Conservation (phyloP, 2,113 vertebrate genomes). For the Tupaia tana region DNA sequence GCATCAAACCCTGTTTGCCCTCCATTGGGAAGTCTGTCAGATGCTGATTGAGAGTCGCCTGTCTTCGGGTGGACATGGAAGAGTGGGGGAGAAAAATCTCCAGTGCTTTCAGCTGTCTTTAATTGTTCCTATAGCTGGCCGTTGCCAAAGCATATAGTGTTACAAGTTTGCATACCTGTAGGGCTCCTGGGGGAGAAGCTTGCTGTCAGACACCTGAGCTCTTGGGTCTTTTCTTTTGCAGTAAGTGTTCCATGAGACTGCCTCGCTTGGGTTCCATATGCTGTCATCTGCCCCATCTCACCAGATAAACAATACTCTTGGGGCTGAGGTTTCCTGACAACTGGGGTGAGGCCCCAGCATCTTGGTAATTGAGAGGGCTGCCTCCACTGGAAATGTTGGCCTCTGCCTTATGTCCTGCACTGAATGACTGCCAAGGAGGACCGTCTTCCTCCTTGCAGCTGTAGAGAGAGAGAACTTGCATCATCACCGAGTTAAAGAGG, state of each 20-base stretch:
- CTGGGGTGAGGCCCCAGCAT: not conserved
- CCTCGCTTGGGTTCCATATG: not conserved
- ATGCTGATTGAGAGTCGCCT: not conserved
- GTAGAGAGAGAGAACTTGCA: not conserved
- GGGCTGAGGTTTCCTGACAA: slow-evolving; percentile 37
- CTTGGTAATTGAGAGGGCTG: slow-evolving; percentile 59
- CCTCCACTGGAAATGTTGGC: slow-evolving; percentile 14
- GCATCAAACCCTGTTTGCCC: not conserved
- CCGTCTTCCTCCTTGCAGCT: not conserved
- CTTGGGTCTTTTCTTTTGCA: not conserved
- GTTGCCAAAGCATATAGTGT: not conserved
- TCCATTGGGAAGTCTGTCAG: slow-evolving; percentile 16
- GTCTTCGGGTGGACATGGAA: not conserved
- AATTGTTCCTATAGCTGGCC: slow-evolving; percentile 7
- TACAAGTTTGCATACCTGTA: not conserved
- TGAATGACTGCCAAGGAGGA: not conserved
- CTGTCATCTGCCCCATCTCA: not conserved
- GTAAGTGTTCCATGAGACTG: not conserved
- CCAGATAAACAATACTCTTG: not conserved
- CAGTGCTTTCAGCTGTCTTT: not conserved
- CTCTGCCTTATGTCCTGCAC: not conserved
- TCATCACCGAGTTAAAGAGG: not conserved
- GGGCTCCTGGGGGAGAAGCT: slow-evolving; percentile 32
- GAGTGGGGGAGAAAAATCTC: not conserved
- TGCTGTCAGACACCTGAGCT: not conserved